Base-by-base conservation (phyloP, 2,113 vertebrate genomes). In the Pluvialis apricaria region DNA sequence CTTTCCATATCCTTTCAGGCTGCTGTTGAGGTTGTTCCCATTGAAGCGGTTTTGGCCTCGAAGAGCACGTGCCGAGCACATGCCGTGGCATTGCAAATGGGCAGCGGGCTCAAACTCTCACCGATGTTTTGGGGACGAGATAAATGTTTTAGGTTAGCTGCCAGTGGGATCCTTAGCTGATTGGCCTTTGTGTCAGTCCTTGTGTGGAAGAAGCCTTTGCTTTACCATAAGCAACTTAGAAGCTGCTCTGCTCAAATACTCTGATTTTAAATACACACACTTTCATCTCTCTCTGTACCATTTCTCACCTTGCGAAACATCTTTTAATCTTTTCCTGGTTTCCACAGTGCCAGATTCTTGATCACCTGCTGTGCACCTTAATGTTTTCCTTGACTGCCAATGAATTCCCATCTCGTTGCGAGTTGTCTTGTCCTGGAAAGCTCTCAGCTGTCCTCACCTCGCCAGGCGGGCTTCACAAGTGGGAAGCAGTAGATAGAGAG, bases 291-390 rank as follows among this genome's bases (percentile, higher is more conserved):
- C 13, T 52, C 31, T 36, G 17, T 60, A 44, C 31, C 38, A 4
- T 77, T 70, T 92, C 71, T 81, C 45, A 62, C 65, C 40, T 77
- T 54, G 11, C 16, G 44, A 69, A 81, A 61, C 70, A 65, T 70
- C 71, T 95, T 96, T 72, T 71, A 7, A 62, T 82, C 60, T 38
- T 62, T 71, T 82, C 18, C 19, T 71, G 86, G 28, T 42, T 89
- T 86, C 54, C n/a, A 34, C 57, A 38, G 60, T 68, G 28, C 34
- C 52, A 51, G 38, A 13, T 77, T 75, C 58, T 86, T 68, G 38
- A 40, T 80, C 45, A 44, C 69, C 38, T 94, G 28, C 71, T 96
- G 64, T 2, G 0, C 71, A 71, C 31, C 32, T 15, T 70, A 58
- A 29, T 6, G 15, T 80, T 94, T 88, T 88, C 47, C 25, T 45